Conservation (phyloP, 2,113 vertebrate genomes). For the Cyphomyrus plagiostoma region DNA sequence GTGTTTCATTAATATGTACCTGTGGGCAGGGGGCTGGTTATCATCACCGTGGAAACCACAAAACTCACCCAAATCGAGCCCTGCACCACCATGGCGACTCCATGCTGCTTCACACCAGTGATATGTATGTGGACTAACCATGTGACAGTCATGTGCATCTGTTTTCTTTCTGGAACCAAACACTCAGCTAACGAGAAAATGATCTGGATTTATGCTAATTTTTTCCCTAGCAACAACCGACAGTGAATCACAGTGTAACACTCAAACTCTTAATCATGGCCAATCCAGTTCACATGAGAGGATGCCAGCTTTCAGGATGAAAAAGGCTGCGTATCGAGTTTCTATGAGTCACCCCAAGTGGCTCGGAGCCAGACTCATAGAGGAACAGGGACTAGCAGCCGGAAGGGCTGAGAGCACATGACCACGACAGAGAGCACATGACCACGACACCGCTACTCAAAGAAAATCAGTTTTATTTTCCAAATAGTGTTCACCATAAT, state of each 20-base stretch:
- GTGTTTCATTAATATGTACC: background rate
- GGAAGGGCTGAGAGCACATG: background rate
- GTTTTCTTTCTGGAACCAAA: background rate
- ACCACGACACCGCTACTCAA: too few relatives aligned
- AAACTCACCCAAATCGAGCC: background rate
- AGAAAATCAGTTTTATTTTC: background rate
- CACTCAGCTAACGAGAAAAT: background rate
- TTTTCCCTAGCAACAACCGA: background rate
- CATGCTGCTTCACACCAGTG: background rate
- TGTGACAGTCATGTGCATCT: background rate
- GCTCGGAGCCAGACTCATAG: background rate
- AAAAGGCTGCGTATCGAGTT: background rate
- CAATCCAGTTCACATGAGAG: background rate
- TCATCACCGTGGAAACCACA: background rate
- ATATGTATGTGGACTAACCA: background rate
- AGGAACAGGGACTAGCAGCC: background rate
- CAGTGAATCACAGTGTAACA: background rate
- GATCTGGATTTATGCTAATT: background rate
- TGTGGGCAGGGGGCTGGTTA: background rate
- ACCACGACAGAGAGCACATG: background rate
- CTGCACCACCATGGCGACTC: background rate
- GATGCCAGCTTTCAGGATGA: background rate
- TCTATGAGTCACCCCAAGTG: background rate
- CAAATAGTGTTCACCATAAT: background rate
- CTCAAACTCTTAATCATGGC: background rate